A percentile compares a stretch with the other conserved stretches of the same genome.
phyloP scores from a whole-genome alignment of 2,113 vertebrate species.

The Chlorodrepanis virens region DNA sequence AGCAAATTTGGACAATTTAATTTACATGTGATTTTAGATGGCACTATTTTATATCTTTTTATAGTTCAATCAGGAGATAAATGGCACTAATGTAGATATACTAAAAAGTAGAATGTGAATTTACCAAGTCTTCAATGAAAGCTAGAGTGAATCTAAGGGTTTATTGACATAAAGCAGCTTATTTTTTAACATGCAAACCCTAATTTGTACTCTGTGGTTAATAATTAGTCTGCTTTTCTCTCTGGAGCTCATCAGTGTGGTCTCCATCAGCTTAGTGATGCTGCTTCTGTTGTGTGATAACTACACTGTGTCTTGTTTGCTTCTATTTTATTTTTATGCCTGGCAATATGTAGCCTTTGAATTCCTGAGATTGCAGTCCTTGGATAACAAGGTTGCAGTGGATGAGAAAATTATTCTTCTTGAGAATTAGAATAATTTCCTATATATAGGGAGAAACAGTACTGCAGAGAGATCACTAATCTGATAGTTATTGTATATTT shows the following conservation, averaged over 20 bases:
- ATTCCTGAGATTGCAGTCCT: background rate
- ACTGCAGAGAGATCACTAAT: background rate
- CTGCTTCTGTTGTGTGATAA: background rate
- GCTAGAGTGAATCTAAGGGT: background rate
- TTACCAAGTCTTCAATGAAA: background rate
- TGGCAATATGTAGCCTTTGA: background rate
- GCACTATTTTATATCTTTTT: background rate
- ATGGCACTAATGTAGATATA: background rate
- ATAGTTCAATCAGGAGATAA: background rate
- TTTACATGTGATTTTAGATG: background rate
- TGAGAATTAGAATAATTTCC: background rate
- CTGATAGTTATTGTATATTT: background rate
- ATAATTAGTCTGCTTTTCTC: background rate
- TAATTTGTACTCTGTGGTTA: background rate
- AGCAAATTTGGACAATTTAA: background rate
- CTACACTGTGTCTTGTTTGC: background rate
- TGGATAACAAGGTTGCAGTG: background rate
- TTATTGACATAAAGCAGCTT: background rate
- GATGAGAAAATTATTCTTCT: background rate
- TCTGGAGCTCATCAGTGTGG: background rate
- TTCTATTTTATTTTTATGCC: background rate
- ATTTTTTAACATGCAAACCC: background rate
- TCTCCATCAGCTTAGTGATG: background rate
- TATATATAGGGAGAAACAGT: background rate
- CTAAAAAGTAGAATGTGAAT: background rate